Evolutionary conservation across 1,140 invertebrate genomes (phyloP).

Genomic region (Drosophila bifasciata): DNA sequence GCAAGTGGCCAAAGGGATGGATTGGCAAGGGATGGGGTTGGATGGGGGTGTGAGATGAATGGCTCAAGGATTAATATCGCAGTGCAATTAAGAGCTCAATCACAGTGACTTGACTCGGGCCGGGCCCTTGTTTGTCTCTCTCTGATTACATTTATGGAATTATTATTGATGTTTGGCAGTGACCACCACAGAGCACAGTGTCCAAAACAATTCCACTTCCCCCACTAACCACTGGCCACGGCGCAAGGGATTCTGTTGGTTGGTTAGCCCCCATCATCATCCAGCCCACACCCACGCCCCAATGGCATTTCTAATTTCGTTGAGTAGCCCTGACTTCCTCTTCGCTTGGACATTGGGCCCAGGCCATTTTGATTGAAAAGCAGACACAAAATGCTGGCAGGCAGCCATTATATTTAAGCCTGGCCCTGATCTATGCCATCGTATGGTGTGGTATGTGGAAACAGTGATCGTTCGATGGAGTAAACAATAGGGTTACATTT

Average conservation of each 20-base stretch:
- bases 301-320: constrained; percentile 75
- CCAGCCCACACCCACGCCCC: constrained; percentile 40
- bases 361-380: constrained; percentile 63
- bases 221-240: neutral
- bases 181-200: constrained; percentile 63
- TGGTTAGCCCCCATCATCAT: neutral
- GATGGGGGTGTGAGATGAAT: neutral
- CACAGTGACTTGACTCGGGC: constrained; percentile 62
- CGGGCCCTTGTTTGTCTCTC: constrained; percentile 60
- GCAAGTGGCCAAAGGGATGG: constrained; percentile 2
- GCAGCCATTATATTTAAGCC: constrained; percentile 79
- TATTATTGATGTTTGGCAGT: constrained; percentile 81
- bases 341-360: constrained; percentile 50
- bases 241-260: too few relatives aligned
- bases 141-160: constrained; percentile 81
- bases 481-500: neutral
- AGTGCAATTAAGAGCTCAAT: constrained; percentile 82
- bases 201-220: constrained; percentile 27
- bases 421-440: constrained; percentile 52
- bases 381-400: constrained; percentile 73
- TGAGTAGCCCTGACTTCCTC: constrained; percentile 58
- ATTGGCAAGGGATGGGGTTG: constrained; percentile 5
- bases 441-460: constrained; percentile 8
- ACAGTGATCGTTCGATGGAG: constrained; percentile 4
- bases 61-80: constrained; percentile 67